Conservation (phyloP, 92 coral and sea anemone species). For the Parazoanthus swiftii region DNA sequence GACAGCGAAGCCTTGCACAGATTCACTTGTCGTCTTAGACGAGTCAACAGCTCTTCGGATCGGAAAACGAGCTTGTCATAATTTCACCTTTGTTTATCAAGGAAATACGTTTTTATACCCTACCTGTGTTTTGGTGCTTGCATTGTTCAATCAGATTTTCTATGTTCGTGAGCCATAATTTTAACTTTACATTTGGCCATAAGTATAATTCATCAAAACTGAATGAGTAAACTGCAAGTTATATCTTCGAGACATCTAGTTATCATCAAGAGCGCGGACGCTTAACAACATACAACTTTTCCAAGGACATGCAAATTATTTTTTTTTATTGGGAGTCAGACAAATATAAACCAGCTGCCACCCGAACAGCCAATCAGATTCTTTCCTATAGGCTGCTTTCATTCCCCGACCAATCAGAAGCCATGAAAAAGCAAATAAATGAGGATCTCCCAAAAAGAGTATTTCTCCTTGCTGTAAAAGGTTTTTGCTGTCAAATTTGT, state of each 20-base stretch:
- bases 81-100: slow-evolving; percentile 29
- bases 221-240: slow-evolving; percentile 12
- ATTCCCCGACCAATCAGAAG: slow-evolving; percentile 11
- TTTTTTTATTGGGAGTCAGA: slow-evolving; percentile 1
- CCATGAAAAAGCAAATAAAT: slow-evolving; percentile 13
- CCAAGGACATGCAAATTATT: slow-evolving; percentile 39
- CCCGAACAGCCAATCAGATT: slow-evolving; percentile 18
- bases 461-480: not conserved
- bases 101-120: slow-evolving; percentile 9
- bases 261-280: slow-evolving; percentile 5
- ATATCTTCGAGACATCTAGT: slow-evolving; percentile 33
- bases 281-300: slow-evolving; percentile 37
- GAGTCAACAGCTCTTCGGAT: slow-evolving; percentile 26
- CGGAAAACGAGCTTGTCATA: slow-evolving; percentile 34
- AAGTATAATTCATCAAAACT: not conserved
- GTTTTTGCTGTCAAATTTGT: slow-evolving; percentile 14
- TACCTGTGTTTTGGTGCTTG: slow-evolving; percentile 35
- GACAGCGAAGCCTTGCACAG: slow-evolving; percentile 13
- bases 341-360: slow-evolving; percentile 44
- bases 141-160: slow-evolving; percentile 21
- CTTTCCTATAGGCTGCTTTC: not conserved
- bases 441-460: slow-evolving; percentile 27
- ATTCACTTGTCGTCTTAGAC: slow-evolving; percentile 4
- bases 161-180: not conserved
- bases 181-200: not conserved